These are phyloP conservation scores for Clarias batrachus DNA, from an alignment of 2,113 vertebrate species.

Conservation along the genomic window DNA sequence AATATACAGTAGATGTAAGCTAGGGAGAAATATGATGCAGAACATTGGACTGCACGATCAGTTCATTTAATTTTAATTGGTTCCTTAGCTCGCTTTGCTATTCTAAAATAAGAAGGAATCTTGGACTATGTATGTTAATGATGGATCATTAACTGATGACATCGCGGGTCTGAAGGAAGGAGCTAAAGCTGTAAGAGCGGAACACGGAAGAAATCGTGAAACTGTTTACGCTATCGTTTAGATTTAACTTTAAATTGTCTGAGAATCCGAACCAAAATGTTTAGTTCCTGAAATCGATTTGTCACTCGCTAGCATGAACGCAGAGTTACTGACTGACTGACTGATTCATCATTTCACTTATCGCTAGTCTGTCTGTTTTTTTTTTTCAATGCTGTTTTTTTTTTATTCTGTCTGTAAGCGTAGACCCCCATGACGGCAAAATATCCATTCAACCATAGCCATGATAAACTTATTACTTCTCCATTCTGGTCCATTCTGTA, in stretches of 20 bases:
- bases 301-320: not conserved
- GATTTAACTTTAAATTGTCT: not conserved
- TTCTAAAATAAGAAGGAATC: no score
- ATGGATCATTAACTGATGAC: no score
- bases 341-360: not conserved
- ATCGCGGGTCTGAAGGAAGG: not conserved
- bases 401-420: not conserved
- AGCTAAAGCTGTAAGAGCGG: not conserved
- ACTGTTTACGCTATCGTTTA: not conserved
- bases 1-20: no score
- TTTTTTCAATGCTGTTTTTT: constrained; percentile 40
- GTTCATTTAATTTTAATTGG: no score
- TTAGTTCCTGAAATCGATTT: not conserved
- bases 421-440: constrained; percentile 2
- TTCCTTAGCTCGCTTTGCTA: no score
- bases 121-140: no score
- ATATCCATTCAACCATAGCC: constrained; percentile 50
- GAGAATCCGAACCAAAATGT: not conserved
- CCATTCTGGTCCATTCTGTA: constrained; percentile 67
- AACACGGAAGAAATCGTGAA: not conserved
- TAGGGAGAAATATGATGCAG: no score
- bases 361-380: not conserved
- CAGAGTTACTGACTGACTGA: not conserved
- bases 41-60: no score
- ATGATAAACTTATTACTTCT: constrained; percentile 57